Base-by-base conservation (phyloP, 1,140 invertebrate species). In the Leptoteleia sp. region DNA sequence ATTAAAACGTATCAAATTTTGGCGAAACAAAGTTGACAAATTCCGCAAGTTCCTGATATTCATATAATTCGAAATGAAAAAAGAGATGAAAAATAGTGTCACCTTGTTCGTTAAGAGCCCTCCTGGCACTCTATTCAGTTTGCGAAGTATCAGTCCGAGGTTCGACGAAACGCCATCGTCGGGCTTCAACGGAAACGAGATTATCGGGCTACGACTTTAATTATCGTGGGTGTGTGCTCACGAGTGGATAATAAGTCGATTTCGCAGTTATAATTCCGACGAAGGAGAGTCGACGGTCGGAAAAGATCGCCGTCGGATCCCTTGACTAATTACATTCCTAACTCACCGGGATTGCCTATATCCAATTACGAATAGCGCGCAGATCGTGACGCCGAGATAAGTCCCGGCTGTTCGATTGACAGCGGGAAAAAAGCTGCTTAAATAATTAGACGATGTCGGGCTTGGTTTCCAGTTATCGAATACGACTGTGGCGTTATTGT, bases 291-390 rank as follows among this genome's bases (percentile, higher is more conserved):
- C 79, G 84, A 85, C 84, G 65, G 50, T 50, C 35, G 55, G 16
- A 22, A 52, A 55, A 85, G 84, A 87, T 87, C 83, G 77, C 47
- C 55, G 73, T 64, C 61, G 33, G 76, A 77, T 81, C 78, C 38
- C 70, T n/a, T 85, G 85, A 87, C 84, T 87, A 87, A 87, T 87
- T 87, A 86, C 82, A 84, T 87, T 86, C 83, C 82, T 82, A 82
- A 83, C 82, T 80, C 79, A 61, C 61, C 43, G 57, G 76, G 64
- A 59, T 76, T 79, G 77, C 40, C 82, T 83, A 81, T 83, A 85
- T 85, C 85, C 82, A 85, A 86, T 87, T 86, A 85, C 79, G 73
- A 83, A 82, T 81, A 78, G 76, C 79, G 64, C 80, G 80, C 80
- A 82, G 84, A 80, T 82, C 80, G 80, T 76, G 80, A 62, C 48